phyloP scores from a whole-genome alignment of 1,140 invertebrate genomes.

The Protaetia brevitarsis region DNA sequence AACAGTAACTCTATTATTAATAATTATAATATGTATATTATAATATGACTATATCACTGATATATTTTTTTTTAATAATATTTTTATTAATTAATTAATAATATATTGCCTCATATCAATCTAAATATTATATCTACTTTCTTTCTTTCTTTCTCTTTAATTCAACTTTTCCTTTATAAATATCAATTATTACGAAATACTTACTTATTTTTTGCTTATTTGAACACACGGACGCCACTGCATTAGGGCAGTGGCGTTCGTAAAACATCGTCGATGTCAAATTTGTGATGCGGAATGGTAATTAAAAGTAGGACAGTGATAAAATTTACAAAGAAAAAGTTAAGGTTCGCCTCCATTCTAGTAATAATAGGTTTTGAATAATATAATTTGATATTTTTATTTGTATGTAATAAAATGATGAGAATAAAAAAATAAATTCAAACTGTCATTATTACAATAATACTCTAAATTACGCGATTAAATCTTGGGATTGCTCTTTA shows the following conservation, averaged over 20 bases:
- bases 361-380: not conserved
- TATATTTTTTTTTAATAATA: not conserved
- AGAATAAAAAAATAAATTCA: not conserved
- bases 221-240: not conserved
- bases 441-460: not conserved
- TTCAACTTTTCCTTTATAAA: conserved; percentile 18
- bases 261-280: not conserved
- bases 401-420: not conserved
- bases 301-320: not conserved
- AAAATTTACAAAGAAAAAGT: not conserved
- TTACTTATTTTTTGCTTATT: not conserved
- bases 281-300: not conserved
- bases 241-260: not conserved
- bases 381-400: not conserved
- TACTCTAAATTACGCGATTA: not conserved
- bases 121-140: not conserved
- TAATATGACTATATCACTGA: conserved; percentile 16
- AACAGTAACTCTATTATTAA: conserved; percentile 8
- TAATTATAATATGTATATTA: too few relatives aligned
- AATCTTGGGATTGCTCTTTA: not conserved
- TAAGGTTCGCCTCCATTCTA: not conserved
- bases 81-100: conserved; percentile 2
- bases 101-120: conserved; percentile 14
- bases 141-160: not conserved
- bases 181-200: not conserved